Percentiles rank a stretch among this genome's conserved stretches.
phyloP scores from a whole-genome alignment of 2,113 vertebrate genomes.

The Mesoclemmys tuberculata region DNA sequence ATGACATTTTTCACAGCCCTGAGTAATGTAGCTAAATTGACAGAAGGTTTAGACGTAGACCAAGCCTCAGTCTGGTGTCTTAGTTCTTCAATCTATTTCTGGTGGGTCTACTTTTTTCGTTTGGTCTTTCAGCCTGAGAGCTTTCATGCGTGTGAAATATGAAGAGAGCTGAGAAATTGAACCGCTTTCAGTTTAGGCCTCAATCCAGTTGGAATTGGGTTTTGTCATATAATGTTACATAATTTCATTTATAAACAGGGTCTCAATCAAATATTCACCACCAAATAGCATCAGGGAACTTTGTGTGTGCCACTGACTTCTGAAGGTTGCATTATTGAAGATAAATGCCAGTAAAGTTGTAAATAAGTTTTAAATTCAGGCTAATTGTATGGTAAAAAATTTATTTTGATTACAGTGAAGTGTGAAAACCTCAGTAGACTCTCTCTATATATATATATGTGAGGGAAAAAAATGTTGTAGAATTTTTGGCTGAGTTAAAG shows the following conservation, averaged over 20 bases:
- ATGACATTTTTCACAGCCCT: neutral
- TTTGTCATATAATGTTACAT: neutral
- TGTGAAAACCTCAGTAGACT: neutral
- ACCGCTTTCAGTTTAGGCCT: neutral
- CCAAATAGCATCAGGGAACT: neutral
- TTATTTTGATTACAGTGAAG: constrained; percentile 12
- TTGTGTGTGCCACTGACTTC: neutral
- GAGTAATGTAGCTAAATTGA: neutral
- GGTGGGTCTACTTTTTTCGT: neutral
- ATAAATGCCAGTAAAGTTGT: neutral
- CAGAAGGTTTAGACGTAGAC: neutral
- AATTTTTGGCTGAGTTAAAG: neutral
- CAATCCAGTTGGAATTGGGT: neutral
- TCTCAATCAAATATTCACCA: neutral
- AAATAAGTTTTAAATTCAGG: constrained; percentile 17
- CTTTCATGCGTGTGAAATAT: neutral
- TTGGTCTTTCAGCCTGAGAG: neutral
- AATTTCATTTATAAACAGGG: neutral
- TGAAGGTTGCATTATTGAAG: neutral
- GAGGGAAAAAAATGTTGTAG: neutral
- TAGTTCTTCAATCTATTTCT: neutral
- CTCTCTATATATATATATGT: neutral
- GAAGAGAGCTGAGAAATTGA: neutral
- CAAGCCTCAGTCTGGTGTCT: neutral
- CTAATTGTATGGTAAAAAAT: neutral